These are phyloP conservation scores for Amphilophus citrinellus DNA, from an alignment of 2,113 vertebrate species.

Conservation along the genomic window DNA sequence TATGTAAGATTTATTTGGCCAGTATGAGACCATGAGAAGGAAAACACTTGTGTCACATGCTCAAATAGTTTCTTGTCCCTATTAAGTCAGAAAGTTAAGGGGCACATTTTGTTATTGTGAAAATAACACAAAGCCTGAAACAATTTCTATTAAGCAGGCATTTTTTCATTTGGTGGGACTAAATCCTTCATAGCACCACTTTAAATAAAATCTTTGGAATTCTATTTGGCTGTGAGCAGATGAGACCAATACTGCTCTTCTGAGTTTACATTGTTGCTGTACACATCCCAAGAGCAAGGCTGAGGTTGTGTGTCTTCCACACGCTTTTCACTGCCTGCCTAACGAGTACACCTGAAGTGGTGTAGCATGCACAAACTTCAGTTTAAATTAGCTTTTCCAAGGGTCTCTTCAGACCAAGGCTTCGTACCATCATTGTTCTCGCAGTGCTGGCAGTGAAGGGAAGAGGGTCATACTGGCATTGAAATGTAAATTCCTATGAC, in stretches of 20 bases:
- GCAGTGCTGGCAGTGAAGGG: slow-evolving; percentile 1
- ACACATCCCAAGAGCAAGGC: not conserved
- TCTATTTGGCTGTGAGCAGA: not conserved
- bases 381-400: slow-evolving; percentile 59
- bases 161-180: not conserved
- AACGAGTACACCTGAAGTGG: slow-evolving; percentile 51
- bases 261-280: not conserved
- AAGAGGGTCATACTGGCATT: slow-evolving; percentile 37
- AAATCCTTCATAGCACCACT: not conserved
- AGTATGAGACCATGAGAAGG: not conserved
- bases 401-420: slow-evolving; percentile 66
- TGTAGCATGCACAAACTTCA: slow-evolving; percentile 43
- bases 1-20: not conserved
- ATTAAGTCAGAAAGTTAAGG: not conserved
- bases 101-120: too few species aligned
- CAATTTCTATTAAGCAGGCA: not conserved
- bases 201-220: not conserved
- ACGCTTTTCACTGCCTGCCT: not conserved
- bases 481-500: slow-evolving; percentile 53
- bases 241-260: not conserved
- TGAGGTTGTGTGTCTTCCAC: not conserved
- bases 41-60: not conserved
- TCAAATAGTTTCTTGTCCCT: not conserved
- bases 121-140: not conserved
- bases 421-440: slow-evolving; percentile 47